Conservation (phyloP, 2,888 invertebrate species). For the Entomobrya multifasciata region DNA sequence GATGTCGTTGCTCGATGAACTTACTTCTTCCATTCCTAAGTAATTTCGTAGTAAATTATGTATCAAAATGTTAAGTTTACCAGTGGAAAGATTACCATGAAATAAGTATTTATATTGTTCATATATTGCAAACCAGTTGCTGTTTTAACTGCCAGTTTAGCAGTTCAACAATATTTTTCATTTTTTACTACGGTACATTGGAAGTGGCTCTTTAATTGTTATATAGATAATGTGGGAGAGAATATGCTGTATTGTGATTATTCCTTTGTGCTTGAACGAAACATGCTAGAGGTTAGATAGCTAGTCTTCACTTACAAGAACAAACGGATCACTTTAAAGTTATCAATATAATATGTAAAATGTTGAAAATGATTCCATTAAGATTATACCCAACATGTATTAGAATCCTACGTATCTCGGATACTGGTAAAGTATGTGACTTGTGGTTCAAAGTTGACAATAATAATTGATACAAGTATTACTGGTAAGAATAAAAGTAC, state of each 20-base stretch:
- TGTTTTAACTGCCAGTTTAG: conserved; percentile 43
- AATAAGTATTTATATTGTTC: conserved; percentile 37
- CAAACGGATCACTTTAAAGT: neutral
- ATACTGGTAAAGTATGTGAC: conserved; percentile 54
- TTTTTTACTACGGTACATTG: conserved; percentile 47
- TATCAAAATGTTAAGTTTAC: conserved; percentile 38
- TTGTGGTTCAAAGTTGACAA: conserved; percentile 70
- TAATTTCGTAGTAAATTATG: conserved; percentile 48
- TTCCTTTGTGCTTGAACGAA: conserved; percentile 42
- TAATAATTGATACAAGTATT: conserved; percentile 55
- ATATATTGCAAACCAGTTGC: conserved; percentile 20
- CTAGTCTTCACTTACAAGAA: conserved; percentile 18
- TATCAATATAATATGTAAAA: neutral
- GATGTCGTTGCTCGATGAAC: conserved; percentile 88
- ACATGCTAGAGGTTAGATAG: neutral
- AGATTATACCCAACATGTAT: neutral
- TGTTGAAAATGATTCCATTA: conserved; percentile 3
- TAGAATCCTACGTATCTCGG: conserved; percentile 39
- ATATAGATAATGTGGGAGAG: neutral
- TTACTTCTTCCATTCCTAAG: conserved; percentile 80
- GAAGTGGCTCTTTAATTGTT: neutral
- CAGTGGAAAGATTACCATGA: neutral
- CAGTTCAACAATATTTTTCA: conserved; percentile 32
- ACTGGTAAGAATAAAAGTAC: conserved; percentile 19
- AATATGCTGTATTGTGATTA: conserved; percentile 29